Evolutionary conservation across 2,113 vertebrate genomes (phyloP), one percentile per base, ranked within the genome.

Genomic region (Eonycteris spelaea): DNA sequence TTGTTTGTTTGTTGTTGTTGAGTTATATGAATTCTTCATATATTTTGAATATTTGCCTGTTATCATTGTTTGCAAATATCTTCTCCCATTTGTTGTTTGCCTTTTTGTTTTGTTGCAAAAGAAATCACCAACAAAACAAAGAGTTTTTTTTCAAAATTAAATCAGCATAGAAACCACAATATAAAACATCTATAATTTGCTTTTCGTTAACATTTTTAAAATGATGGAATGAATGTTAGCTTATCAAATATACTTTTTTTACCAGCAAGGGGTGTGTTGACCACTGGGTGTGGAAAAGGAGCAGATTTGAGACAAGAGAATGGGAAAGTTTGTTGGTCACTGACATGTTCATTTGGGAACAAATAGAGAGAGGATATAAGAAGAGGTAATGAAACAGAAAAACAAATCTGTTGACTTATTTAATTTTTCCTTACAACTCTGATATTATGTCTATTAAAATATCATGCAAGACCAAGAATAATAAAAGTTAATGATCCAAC

Each of bases 201-300:
- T 96, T 97, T 92, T 94, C 95, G 97, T 97, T 98, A 97, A 93
- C 74, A 71, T 97, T 98, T 95, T 61, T 91, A 88, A 93, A 97
- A 98, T 59, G 67, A 92, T 96, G 90, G 83, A 97, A 97, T 97
- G 93, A 97, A 93, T 97, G 79, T 94, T 43, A 5, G 95, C 92
- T 92, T 97, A 95, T 75, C 98, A 92, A 93, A 40, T 40, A 40
- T 40, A 40, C 40, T 40, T 40, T 40, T 40, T 40, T 40, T 40
- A 40, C 40, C 98, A 98, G 95, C 91, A 0, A 98, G 97, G 97
- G 97, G 86, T 98, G 59, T 96, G 97, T 95, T 98, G 96, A 96
- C 87, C 89, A 98, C 71, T 86, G 97, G 61, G 68, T 80, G 65
- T 5, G 70, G 9, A 95, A 87, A 65, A 65, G 75, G 55, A 95